Conservation (phyloP, 2,797 vertebrate species). For the Galagoides demidoff region DNA sequence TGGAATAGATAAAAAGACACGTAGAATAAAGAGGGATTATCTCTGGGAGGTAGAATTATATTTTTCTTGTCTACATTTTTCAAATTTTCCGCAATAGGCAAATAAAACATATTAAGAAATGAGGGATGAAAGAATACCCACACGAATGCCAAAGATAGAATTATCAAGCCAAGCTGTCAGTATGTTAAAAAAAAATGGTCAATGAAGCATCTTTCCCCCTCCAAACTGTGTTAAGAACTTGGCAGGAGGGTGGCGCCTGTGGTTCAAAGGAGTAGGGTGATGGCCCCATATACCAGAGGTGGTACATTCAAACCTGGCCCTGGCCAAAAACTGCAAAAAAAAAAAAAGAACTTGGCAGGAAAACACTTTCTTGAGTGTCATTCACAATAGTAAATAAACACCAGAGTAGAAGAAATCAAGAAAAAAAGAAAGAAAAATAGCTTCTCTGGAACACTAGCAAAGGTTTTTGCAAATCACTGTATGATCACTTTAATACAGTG, state of each 20-base stretch:
- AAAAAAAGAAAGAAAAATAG: neutral
- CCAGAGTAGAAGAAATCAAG: constrained; percentile 11
- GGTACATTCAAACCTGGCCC: too few species aligned
- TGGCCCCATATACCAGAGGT: too few species aligned
- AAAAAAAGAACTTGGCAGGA: neutral
- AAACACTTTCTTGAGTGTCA: constrained; percentile 1
- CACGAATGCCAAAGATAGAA: neutral
- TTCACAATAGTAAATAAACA: neutral
- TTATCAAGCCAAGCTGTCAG: neutral
- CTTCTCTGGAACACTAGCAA: neutral
- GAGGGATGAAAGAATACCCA: neutral
- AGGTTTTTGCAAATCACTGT: neutral
- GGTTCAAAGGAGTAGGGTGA: too few species aligned
- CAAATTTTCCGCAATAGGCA: constrained; percentile 10
- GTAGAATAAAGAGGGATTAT: neutral
- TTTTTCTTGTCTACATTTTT: constrained; percentile 12
- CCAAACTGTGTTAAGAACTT: neutral
- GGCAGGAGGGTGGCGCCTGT: neutral
- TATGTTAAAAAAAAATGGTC: neutral
- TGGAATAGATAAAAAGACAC: neutral
- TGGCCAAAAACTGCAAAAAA: too few species aligned
- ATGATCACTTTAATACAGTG: neutral
- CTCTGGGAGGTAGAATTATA: neutral
- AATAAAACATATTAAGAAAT: constrained; percentile 31
- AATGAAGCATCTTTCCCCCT: neutral